phyloP scores from a whole-genome alignment of 1,140 invertebrate genomes.

The Probaryconus sp. region DNA sequence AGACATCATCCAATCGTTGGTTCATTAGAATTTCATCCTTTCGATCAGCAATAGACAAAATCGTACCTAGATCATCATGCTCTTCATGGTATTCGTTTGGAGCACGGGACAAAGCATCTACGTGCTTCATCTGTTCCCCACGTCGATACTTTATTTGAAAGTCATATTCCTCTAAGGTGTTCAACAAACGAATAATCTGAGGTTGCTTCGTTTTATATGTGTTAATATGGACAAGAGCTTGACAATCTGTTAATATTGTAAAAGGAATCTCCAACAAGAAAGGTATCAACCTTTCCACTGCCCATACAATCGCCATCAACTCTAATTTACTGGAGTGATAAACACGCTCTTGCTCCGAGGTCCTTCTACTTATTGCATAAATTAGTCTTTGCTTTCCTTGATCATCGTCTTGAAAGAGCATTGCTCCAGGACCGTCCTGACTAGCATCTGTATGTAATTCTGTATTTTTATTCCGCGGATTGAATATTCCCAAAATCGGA shows the following conservation, averaged over 20 bases:
- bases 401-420: slow-evolving; percentile 60
- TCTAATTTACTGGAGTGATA: slow-evolving; percentile 65
- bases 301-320: slow-evolving; percentile 56
- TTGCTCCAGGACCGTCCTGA: slow-evolving; percentile 46
- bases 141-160: slow-evolving; percentile 1
- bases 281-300: slow-evolving; percentile 19
- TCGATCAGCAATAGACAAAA: neutral
- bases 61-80: neutral
- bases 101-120: slow-evolving; percentile 20
- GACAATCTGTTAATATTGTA: slow-evolving; percentile 39
- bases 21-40: slow-evolving; percentile 9
- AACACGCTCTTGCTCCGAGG: slow-evolving; percentile 39
- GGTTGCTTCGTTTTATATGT: slow-evolving; percentile 10
- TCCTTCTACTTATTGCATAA: slow-evolving; percentile 49
- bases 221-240: slow-evolving; percentile 17
- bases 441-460: slow-evolving; percentile 69
- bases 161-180: neutral
- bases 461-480: slow-evolving; percentile 54
- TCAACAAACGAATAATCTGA: neutral
- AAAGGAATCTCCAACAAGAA: slow-evolving; percentile 42
- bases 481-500: slow-evolving; percentile 67
- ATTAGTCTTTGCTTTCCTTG: slow-evolving; percentile 14
- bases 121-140: slow-evolving; percentile 12
- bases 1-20: neutral
- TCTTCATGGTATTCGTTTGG: neutral